These are phyloP conservation scores for Antennarius maculatus DNA, from an alignment of 2,797 vertebrate genomes.

Conservation along the genomic window DNA sequence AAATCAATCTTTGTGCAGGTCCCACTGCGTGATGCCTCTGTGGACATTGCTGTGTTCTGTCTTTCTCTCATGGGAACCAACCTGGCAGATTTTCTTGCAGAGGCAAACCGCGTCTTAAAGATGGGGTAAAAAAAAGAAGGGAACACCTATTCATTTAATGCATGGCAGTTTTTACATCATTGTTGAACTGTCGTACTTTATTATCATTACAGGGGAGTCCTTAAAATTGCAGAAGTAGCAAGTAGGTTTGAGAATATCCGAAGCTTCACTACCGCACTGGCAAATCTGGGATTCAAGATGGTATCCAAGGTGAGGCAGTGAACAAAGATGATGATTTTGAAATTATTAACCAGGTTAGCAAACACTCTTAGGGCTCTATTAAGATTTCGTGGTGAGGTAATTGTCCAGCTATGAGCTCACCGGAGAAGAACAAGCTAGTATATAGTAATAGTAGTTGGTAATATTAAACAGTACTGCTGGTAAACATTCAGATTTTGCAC, in stretches of 20 bases:
- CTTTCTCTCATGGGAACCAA: slow-evolving; percentile 97
- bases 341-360: no score
- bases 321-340: background rate
- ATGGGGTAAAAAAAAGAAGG: slow-evolving; percentile 77
- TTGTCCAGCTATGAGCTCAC: background rate
- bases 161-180: background rate
- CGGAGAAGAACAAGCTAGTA: no score
- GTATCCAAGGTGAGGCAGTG: slow-evolving; percentile 84
- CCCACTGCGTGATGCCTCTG: slow-evolving; percentile 81
- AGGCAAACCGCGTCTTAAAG: slow-evolving; percentile 91
- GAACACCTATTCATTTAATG: background rate
- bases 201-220: slow-evolving; percentile 81
- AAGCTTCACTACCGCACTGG: slow-evolving; percentile 80
- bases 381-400: background rate
- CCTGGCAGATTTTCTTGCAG: slow-evolving; percentile 88
- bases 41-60: slow-evolving; percentile 93
- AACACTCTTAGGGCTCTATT: background rate
- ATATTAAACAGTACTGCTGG: no score
- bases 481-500: no score
- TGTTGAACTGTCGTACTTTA: slow-evolving; percentile 5
- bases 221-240: slow-evolving; percentile 93
- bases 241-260: slow-evolving; percentile 89
- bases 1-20: slow-evolving; percentile 78
- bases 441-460: no score
- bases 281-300: slow-evolving; percentile 87